Base-by-base conservation (phyloP, 2,888 invertebrate species). In the Subacronicta megacephala region DNA sequence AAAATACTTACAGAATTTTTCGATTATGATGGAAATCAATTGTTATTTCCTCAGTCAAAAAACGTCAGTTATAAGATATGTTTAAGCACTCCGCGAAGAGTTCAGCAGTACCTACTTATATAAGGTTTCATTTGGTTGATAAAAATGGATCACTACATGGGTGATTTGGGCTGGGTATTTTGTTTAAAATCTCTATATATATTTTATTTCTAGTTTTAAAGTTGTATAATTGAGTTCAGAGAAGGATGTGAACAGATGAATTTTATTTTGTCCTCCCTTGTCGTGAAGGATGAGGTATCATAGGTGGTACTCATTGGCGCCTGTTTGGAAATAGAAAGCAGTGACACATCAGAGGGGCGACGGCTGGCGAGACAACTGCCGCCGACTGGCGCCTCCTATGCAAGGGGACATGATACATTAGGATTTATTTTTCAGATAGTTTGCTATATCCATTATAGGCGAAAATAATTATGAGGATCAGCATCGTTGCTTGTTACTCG, bases 251-350 rank as follows among this genome's bases (percentile, higher is more conserved):
- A 10, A 43, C 12, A 26, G 45, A 49, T 50, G 37, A 53, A 52
- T 52, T 43, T 51, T 16, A 42, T 49, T 46, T 12, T 46, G 44
- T 41, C 42, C 55, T 68, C 57, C 61, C 54, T 52, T 52, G 67
- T 70, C 53, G 36, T 72, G 66, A 60, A 62, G 73, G 65, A 65
- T 72, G 77, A 74, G 73, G 80, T 63, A 77, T 81, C 81, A 77
- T 77, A 78, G 83, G 78, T 78, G 72, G 75, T 77, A 79, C 77
- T 81, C 81, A 82, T 72, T 72, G 88, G 89, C 90, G 89, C 88
- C 89, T 78, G 80, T 68, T 80, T 87, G 70, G 81, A 90, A 90
- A 91, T 92, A 92, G 92, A 90, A 89, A 87, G 85, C 74, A 71
- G 84, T 91, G 90, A 92, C 92, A 90, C 90, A 90, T 83, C 70